Percentiles rank a stretch among this genome's conserved stretches.
Conservation (phyloP, 30 jellyfish, hydroid and myxozoan species). For the Haliclystus octoradiatus region DNA sequence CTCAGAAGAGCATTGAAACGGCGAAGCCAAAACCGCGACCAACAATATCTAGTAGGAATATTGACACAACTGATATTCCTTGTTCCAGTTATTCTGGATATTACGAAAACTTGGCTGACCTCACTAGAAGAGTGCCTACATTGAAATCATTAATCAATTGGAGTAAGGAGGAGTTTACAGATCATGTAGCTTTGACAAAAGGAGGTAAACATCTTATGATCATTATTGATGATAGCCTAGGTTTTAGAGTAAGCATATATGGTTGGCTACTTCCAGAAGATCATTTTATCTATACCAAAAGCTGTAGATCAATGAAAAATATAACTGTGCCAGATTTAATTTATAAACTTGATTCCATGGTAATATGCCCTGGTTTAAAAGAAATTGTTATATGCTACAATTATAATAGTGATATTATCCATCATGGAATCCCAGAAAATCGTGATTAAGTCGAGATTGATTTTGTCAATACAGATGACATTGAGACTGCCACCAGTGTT, state of each 20-base stretch:
- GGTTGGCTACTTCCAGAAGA: conserved; percentile 10
- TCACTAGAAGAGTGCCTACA: no score
- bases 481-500: no score
- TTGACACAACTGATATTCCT: background rate
- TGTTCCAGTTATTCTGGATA: background rate
- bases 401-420: background rate
- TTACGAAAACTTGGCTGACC: no score
- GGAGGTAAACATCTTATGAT: no score
- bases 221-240: conserved; percentile 16
- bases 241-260: background rate
- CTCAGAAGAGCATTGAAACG: conserved; percentile 1
- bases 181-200: no score
- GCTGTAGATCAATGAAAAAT: background rate
- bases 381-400: background rate
- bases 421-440: background rate
- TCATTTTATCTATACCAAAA: background rate
- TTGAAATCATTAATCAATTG: no score
- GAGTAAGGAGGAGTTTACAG: no score
- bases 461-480: no score
- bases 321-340: background rate
- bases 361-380: conserved; percentile 1
- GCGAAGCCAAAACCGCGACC: no score
- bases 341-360: background rate
- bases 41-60: no score
- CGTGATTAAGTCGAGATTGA: conserved; percentile 4